Conservation (phyloP, 92 coral and sea anemone species). For the Diadumene lineata region DNA sequence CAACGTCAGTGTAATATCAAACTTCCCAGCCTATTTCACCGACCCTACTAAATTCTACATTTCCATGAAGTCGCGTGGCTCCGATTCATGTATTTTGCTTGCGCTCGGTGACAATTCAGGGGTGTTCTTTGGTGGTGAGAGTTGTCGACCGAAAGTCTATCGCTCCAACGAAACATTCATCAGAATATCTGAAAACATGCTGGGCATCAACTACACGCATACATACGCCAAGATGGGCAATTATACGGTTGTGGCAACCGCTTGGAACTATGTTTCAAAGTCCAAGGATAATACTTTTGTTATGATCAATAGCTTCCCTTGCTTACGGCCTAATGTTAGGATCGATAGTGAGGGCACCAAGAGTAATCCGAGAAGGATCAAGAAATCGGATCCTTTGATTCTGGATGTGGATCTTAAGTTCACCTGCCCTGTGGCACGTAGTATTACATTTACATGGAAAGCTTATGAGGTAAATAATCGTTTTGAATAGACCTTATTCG, state of each 20-base stretch:
- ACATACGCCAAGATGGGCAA: conserved; percentile 55
- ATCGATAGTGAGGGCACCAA: conserved; percentile 64
- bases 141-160: conserved; percentile 43
- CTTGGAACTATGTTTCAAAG: conserved; percentile 66
- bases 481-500: too few species aligned
- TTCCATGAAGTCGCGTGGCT: conserved; percentile 52
- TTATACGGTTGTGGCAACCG: conserved; percentile 50
- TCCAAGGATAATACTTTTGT: conserved; percentile 38
- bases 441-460: conserved; percentile 66
- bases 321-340: conserved; percentile 63
- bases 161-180: conserved; percentile 33
- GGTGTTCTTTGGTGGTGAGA: conserved; percentile 52
- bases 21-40: conserved; percentile 53
- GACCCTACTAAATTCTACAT: conserved; percentile 71
- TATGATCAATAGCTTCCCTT: conserved; percentile 59
- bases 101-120: conserved; percentile 56
- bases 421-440: conserved; percentile 80
- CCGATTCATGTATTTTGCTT: conserved; percentile 60
- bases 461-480: conserved; percentile 60
- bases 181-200: conserved; percentile 31
- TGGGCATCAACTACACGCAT: conserved; percentile 45
- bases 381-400: conserved; percentile 53
- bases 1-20: conserved; percentile 36
- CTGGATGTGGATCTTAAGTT: conserved; percentile 50
- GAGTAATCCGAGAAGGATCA: conserved; percentile 57